These are phyloP conservation scores for Zophobas atratus DNA, from an alignment of 1,140 invertebrate genomes.

Conservation along the genomic window DNA sequence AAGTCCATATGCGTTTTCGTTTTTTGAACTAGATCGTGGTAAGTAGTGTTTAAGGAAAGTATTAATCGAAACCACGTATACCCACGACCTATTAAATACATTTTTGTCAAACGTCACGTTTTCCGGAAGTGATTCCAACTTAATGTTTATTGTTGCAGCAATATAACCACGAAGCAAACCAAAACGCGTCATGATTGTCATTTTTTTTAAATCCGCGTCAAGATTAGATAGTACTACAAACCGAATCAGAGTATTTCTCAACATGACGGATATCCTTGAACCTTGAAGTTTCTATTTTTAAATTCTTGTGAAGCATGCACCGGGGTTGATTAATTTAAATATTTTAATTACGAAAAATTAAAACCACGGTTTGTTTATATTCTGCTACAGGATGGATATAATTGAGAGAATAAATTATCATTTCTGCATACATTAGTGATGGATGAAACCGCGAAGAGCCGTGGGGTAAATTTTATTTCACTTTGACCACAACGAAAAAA, in stretches of 20 bases:
- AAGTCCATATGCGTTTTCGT: no score
- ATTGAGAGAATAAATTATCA: conserved; percentile 11
- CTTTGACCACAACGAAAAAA: not conserved
- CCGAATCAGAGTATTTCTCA: not conserved
- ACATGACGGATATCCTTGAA: conserved; percentile 21
- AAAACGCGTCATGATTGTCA: no score
- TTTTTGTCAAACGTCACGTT: no score
- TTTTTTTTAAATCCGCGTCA: not conserved
- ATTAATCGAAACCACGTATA: no score
- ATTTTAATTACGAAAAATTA: conserved; percentile 17
- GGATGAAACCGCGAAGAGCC: not conserved
- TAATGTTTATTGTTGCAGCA: no score
- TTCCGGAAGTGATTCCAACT: no score
- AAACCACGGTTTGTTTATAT: not conserved
- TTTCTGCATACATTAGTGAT: conserved; percentile 7
- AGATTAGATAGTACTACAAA: no score
- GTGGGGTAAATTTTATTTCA: not conserved
- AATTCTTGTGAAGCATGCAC: conserved; percentile 12
- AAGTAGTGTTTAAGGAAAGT: no score
- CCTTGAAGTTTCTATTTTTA: conserved; percentile 30
- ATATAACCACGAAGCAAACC: no score
- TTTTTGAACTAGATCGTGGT: no score
- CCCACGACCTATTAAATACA: no score
- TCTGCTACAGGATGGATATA: conserved; percentile 15
- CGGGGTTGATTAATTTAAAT: conserved; percentile 28